These are phyloP conservation scores for Eulimnadia texana DNA, from an alignment of 1,140 invertebrate species.

Conservation along the genomic window DNA sequence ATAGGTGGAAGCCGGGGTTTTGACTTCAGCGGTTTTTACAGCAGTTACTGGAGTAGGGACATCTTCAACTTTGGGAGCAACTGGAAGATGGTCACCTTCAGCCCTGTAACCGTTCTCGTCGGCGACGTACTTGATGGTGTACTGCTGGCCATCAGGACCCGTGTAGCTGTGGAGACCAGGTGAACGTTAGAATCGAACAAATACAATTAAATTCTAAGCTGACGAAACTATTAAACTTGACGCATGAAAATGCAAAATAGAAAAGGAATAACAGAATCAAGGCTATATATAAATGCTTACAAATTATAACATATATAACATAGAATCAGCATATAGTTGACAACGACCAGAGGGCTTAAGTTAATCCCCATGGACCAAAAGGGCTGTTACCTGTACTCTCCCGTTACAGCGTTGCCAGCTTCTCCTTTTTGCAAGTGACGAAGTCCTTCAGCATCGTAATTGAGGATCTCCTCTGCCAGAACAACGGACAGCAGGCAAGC, in stretches of 20 bases:
- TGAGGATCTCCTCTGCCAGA: neutral
- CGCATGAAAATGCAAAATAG: no score
- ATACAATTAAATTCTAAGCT: neutral
- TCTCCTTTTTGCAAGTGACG: neutral
- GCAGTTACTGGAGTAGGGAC: neutral
- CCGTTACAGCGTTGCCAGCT: conserved; percentile 1
- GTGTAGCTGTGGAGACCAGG: neutral
- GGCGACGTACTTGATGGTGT: conserved; percentile 10
- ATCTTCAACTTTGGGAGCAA: conserved; percentile 7
- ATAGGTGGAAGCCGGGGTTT: neutral
- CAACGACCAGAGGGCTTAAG: no score
- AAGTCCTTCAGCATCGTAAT: conserved; percentile 4
- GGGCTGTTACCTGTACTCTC: conserved; percentile 8
- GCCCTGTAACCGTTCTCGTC: conserved; percentile 13
- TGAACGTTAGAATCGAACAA: no score
- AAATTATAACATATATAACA: no score
- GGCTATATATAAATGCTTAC: no score
- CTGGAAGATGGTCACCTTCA: conserved; percentile 12
- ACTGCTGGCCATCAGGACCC: conserved; percentile 10
- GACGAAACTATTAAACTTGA: neutral
- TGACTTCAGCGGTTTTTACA: neutral
- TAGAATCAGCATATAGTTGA: no score
- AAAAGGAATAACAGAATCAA: no score
- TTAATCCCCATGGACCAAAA: no score
- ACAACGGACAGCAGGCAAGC: neutral